Evolutionary conservation across 2,113 vertebrate species (phyloP).

Genomic region (Melozone crissalis): DNA sequence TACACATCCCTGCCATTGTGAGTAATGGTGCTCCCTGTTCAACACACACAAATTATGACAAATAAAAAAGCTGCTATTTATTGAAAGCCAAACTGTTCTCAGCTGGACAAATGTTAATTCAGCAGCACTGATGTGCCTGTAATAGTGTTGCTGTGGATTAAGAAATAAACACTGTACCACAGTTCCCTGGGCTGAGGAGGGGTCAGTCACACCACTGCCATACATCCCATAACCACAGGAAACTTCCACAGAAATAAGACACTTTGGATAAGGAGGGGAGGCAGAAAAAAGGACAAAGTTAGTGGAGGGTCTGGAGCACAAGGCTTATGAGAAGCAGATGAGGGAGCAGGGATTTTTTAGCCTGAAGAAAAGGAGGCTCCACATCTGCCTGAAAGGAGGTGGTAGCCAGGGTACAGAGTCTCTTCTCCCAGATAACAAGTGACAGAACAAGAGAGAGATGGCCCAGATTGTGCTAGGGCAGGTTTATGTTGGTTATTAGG

Average conservation of each 20-base stretch:
- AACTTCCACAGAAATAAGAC: not conserved
- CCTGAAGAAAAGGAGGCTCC: not conserved
- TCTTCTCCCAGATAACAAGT: not conserved
- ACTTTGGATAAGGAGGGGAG: fast-evolving
- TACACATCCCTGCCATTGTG: fast-evolving
- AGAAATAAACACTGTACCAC: not conserved
- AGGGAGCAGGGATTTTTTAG: not conserved
- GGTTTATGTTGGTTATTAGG: not conserved
- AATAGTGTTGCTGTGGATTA: not conserved
- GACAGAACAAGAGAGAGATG: not conserved
- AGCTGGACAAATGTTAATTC: constrained; percentile 18
- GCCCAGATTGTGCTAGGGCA: not conserved
- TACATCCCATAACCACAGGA: not conserved
- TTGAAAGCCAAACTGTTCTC: not conserved
- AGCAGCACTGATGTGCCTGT: not conserved
- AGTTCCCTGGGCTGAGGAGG: not conserved
- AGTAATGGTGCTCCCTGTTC: not conserved
- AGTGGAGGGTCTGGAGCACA: not conserved
- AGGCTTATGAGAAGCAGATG: not conserved
- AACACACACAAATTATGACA: not conserved
- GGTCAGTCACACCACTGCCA: not conserved
- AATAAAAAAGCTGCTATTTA: not conserved
- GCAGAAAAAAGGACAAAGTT: not conserved
- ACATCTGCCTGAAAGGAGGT: not conserved
- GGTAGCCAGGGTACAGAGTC: not conserved